Base-by-base conservation (phyloP, 2,888 invertebrate genomes). In the Orchestes rusci region DNA sequence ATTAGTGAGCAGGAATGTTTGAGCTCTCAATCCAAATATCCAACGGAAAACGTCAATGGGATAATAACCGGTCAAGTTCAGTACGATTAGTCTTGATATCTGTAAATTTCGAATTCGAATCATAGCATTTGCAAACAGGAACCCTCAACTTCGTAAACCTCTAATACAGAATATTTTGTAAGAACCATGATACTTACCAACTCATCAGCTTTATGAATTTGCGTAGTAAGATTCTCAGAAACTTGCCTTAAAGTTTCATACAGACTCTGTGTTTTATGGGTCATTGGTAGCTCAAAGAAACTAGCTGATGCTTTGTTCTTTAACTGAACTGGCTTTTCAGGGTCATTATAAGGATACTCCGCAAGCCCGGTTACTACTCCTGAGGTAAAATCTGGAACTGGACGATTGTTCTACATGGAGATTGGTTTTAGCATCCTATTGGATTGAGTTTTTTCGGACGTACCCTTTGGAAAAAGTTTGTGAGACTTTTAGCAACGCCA, bases 391-490 rank as follows among this genome's bases (percentile, higher is more conserved):
- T 23, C 10, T 5, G 23, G 23, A 23, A 23, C 10, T 23, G 23
- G 23, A 23, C 5, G 10, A 10, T 10, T 10, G 10, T 23, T 23
- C 23, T 23, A 7, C 12, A n/a, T 2, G 27, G 12, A 27, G 2
- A 2, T n/a, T n/a, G 12, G 2, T 27, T 2, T n/a, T n/a, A 37
- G 7, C 35, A 2, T 16, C n/a, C n/a, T n/a, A n/a, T 8, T 16
- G 8, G 2, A n/a, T n/a, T n/a, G n/a, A n/a, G n/a, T n/a, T n/a
- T n/a, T n/a, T 5, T 10, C 8, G 15, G 15, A 43, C 44, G 33
- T 28, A 44, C 45, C 35, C 30, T 40, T n/a, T 30, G 17, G 19
- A 27, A 34, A 29, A 16, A 44, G 13, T 27, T 19, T 4, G 33
- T 27, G 8, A 44, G 12, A 12, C 44, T 44, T 10, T 27, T 33